Conservation (phyloP, 2,888 invertebrate genomes). For the Pasiphila rectangulata region DNA sequence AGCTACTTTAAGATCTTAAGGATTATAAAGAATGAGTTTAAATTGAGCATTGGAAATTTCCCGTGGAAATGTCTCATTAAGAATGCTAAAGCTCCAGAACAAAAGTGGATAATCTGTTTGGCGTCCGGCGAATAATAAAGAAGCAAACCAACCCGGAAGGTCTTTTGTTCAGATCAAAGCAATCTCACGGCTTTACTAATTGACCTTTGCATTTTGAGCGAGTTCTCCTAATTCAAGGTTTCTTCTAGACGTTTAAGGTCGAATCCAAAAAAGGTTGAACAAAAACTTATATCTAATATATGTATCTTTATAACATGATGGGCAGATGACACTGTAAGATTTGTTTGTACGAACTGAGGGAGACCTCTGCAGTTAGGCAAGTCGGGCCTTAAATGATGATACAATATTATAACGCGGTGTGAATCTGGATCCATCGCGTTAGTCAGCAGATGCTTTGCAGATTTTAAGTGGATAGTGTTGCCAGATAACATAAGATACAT, state of each 20-base stretch:
- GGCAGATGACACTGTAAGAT: too few species aligned
- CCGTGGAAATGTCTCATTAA: constrained; percentile 64
- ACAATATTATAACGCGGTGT: too few species aligned
- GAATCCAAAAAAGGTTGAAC: neutral
- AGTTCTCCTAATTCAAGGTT: constrained; percentile 32
- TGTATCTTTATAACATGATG: too few species aligned
- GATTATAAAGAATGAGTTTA: constrained; percentile 40
- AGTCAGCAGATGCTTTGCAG: too few species aligned
- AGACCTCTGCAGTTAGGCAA: too few species aligned
- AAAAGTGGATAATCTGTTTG: constrained; percentile 74
- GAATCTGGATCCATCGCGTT: too few species aligned
- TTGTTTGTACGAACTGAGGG: too few species aligned
- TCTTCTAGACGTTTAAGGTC: constrained; percentile 12
- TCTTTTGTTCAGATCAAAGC: constrained; percentile 70
- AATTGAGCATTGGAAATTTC: constrained; percentile 54
- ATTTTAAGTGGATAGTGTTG: too few species aligned
- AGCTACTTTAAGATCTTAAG: neutral
- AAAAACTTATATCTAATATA: neutral
- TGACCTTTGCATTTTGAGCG: constrained; percentile 66
- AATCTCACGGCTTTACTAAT: constrained; percentile 60
- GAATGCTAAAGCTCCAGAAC: constrained; percentile 67
- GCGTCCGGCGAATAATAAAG: constrained; percentile 69
- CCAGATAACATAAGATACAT: too few species aligned
- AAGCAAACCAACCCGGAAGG: constrained; percentile 57
- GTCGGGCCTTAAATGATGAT: too few species aligned